Evolutionary conservation across 53 echinoderm and acorn worm species (phyloP).

Genomic region (Apostichopus leukothele): DNA sequence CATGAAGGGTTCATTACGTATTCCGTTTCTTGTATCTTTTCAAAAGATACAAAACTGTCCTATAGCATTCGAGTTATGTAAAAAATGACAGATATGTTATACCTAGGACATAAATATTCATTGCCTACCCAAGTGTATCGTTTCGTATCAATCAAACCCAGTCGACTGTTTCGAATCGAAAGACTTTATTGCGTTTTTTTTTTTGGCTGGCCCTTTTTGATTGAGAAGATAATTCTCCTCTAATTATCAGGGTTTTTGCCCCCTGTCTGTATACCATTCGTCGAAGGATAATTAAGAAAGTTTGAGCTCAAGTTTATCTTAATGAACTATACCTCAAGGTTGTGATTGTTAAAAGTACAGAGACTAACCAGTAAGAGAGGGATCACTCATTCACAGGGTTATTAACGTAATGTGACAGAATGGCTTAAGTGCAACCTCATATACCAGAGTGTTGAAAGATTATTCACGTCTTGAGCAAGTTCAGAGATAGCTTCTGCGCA

Average conservation of each 20-base stretch:
- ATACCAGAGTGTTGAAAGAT: too few relatives aligned
- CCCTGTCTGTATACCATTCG: background rate
- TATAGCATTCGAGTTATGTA: constrained; percentile 13
- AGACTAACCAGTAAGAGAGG: too few relatives aligned
- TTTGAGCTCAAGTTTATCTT: background rate
- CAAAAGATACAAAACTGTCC: background rate
- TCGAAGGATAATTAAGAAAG: background rate
- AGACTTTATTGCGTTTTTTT: background rate
- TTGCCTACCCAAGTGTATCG: constrained; percentile 5
- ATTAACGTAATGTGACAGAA: too few relatives aligned
- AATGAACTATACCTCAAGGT: background rate
- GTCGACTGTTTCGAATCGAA: background rate
- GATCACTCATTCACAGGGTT: too few relatives aligned
- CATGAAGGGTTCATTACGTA: background rate
- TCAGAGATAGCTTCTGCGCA: too few relatives aligned
- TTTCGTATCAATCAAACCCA: constrained; percentile 18
- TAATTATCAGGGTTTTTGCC: background rate
- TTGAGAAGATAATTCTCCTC: background rate
- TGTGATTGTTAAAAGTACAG: too few relatives aligned
- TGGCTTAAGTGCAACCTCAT: too few relatives aligned
- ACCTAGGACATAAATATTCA: constrained; percentile 9
- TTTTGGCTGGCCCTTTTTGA: background rate
- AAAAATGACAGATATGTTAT: constrained; percentile 10
- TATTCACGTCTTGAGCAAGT: too few relatives aligned
- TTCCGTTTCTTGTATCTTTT: background rate